Percentiles rank a stretch among this genome's conserved stretches.
phyloP scores from a whole-genome alignment of 2,113 vertebrate genomes.

The Oplegnathus fasciatus region DNA sequence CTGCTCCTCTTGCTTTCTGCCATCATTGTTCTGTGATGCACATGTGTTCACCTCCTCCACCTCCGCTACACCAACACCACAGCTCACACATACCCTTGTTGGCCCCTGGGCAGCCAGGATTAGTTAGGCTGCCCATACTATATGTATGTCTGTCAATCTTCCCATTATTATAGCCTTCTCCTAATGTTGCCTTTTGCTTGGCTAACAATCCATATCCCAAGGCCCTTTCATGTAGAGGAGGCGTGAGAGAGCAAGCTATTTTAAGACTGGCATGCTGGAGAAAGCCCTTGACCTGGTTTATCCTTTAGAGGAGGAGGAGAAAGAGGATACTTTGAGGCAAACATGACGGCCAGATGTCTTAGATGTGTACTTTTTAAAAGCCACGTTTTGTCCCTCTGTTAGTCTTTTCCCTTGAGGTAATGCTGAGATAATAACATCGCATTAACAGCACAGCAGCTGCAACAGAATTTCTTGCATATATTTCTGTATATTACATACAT shows the following conservation, averaged over 20 bases:
- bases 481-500: constrained; percentile 1
- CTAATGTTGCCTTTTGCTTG: constrained; percentile 51
- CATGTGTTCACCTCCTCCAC: constrained; percentile 36
- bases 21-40: constrained; percentile 29
- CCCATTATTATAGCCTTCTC: constrained; percentile 41
- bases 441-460: not conserved
- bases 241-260: constrained; percentile 71
- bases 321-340: constrained; percentile 55
- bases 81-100: constrained; percentile 21
- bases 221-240: constrained; percentile 67
- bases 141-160: constrained; percentile 55
- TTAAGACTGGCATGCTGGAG: constrained; percentile 74
- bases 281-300: constrained; percentile 80
- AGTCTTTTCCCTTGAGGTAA: constrained; percentile 8
- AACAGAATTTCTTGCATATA: not conserved
- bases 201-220: constrained; percentile 50
- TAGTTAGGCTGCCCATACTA: constrained; percentile 45
- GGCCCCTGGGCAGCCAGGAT: constrained; percentile 48
- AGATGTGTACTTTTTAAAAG: constrained; percentile 32
- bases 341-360: constrained; percentile 60
- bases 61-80: constrained; percentile 19
- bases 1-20: constrained; percentile 34
- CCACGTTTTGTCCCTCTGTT: constrained; percentile 13
- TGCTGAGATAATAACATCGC: not conserved
- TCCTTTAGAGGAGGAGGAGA: constrained; percentile 60